Conservation (phyloP, 2,888 invertebrate species). For the Anorthoa munda region DNA sequence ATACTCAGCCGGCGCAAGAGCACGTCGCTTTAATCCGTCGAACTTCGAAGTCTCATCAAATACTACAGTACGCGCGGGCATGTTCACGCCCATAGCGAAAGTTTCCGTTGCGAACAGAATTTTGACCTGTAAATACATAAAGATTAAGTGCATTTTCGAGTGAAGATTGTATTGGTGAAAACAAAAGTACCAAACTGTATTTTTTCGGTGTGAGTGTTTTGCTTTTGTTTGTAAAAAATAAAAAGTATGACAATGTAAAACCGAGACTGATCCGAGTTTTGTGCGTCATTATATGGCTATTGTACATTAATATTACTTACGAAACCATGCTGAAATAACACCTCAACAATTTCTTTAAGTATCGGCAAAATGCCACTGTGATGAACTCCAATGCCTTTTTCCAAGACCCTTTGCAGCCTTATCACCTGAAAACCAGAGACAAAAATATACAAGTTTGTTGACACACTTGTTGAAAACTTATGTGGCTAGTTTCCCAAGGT, state of each 20-base stretch:
- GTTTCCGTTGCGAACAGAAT: slow-evolving; percentile 99
- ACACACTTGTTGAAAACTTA: background rate
- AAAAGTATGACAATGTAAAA: too few species aligned
- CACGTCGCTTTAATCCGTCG: slow-evolving; percentile 95
- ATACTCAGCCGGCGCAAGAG: slow-evolving; percentile 97
- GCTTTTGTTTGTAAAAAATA: too few species aligned
- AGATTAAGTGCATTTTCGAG: background rate
- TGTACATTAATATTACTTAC: slow-evolving; percentile 91
- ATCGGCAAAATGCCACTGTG: slow-evolving; percentile 99
- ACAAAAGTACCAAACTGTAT: too few species aligned
- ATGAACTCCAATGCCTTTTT: slow-evolving; percentile 98
- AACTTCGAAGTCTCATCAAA: slow-evolving; percentile 98
- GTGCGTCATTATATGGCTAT: background rate
- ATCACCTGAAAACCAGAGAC: slow-evolving; percentile 78
- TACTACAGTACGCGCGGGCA: slow-evolving; percentile 99
- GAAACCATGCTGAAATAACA: slow-evolving; percentile 97
- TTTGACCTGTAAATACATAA: slow-evolving; percentile 88
- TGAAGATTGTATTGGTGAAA: too few species aligned
- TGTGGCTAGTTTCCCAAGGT: too few species aligned
- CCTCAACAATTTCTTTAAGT: slow-evolving; percentile 99
- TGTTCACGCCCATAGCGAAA: slow-evolving; percentile 99
- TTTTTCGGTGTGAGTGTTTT: too few species aligned
- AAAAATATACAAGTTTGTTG: background rate
- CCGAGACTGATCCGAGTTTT: too few species aligned
- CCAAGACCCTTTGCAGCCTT: slow-evolving; percentile 85